Conservation (phyloP, 2,797 vertebrate species). For the Oophaga sylvatica region DNA sequence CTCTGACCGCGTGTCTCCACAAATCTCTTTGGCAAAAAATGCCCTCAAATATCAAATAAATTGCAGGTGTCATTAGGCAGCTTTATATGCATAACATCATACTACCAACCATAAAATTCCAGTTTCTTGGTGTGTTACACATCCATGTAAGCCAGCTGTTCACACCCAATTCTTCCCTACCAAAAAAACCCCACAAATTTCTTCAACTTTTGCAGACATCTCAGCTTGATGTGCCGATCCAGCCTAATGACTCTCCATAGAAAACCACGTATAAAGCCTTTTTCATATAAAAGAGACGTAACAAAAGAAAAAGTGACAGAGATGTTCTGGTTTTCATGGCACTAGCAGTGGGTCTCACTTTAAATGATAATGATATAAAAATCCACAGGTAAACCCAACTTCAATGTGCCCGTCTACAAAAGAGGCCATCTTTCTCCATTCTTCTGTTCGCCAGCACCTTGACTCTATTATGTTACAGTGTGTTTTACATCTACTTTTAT, state of each 20-base stretch:
- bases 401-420: slow-evolving; percentile 42
- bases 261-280: not conserved
- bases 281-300: not conserved
- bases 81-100: not conserved
- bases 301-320: not conserved
- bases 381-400: slow-evolving; percentile 42
- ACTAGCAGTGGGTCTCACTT: not conserved
- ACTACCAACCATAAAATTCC: not conserved
- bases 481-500: slow-evolving; percentile 47
- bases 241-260: not conserved
- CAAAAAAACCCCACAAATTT: not conserved
- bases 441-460: slow-evolving; percentile 8
- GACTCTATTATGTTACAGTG: slow-evolving; percentile 26
- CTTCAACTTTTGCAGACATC: not conserved
- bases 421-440: slow-evolving; percentile 27
- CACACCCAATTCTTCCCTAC: not conserved
- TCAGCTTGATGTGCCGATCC: not conserved
- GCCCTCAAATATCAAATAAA: too few species aligned
- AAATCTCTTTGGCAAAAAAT: too few species aligned
- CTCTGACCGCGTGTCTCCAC: too few species aligned
- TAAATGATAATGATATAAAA: slow-evolving; percentile 50
- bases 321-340: not conserved
- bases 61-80: too few species aligned
- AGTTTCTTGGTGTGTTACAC: not conserved
- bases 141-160: not conserved